Evolutionary conservation across 2,113 vertebrate species (phyloP).

Genomic region (Hepsetus odoe): DNA sequence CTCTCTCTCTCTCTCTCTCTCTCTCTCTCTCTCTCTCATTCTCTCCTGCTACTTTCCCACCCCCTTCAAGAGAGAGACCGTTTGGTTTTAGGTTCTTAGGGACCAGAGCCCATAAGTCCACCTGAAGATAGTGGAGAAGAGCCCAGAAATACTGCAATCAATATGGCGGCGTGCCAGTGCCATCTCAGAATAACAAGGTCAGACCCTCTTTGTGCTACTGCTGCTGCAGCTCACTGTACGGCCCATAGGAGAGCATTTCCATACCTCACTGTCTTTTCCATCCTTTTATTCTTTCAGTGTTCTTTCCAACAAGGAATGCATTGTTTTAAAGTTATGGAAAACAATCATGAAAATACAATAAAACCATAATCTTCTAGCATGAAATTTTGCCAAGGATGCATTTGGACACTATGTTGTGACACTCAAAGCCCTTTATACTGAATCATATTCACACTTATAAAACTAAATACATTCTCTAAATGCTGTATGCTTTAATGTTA

Average conservation of each 20-base stretch:
- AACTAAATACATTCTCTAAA: too few relatives aligned
- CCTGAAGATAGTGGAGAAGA: constrained; percentile 62
- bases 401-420: not conserved
- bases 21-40: not conserved
- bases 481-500: too few relatives aligned
- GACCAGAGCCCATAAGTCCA: constrained; percentile 58
- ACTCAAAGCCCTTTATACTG: too few relatives aligned
- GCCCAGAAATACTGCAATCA: constrained; percentile 63
- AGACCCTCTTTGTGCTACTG: constrained; percentile 46
- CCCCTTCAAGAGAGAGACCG: constrained; percentile 58
- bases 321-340: constrained; percentile 9
- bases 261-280: constrained; percentile 29
- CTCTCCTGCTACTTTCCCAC: not conserved
- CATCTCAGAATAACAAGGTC: constrained; percentile 56
- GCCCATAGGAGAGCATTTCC: constrained; percentile 43
- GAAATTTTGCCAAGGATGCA: not conserved
- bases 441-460: too few relatives aligned
- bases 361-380: too few relatives aligned
- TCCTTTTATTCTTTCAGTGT: constrained; percentile 19
- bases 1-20: constrained; percentile 5
- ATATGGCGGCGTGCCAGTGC: constrained; percentile 51
- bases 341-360: not conserved
- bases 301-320: not conserved
- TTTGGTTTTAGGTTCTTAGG: constrained; percentile 70
- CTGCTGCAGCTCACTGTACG: constrained; percentile 36